Base-by-base conservation (phyloP, 1,140 invertebrate species). In the Drosophila punjabiensis region DNA sequence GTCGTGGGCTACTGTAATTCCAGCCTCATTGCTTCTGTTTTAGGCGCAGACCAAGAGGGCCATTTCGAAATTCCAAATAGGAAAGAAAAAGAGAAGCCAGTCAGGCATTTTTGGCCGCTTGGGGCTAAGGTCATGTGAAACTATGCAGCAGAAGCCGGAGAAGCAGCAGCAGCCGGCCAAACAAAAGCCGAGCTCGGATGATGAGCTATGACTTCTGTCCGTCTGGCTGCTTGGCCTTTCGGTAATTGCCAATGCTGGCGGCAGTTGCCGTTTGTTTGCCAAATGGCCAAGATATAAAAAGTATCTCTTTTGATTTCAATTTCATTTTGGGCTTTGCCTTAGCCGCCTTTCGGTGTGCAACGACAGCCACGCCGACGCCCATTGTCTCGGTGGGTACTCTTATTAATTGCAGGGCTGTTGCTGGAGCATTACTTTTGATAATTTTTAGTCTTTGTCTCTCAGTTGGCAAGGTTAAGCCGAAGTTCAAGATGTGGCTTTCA, bases 101-200 rank as follows among this genome's bases (percentile, higher is more conserved):
- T 33, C 65, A 77, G 77, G 24, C 35, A 85, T 68, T 64, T 86
- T 78, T 62, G 76, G 62, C 50, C 11, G 50, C 76, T 55, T 50
- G 74, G 76, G 76, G 79, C 83, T 86, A 86, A 86, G 83, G 83
- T 82, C 83, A 86, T 86, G 83, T 83, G 83, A 86, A 86, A 87
- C 79, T 82, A 82, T 87, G 83, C 70, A 78, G 68, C 50, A 71
- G 68, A 69, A 69, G 59, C 24, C 58, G n/a, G 10, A 10, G 53
- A 55, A 55, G 53, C 53, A 13, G 43, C 65, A 32, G 50, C 48
- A 39, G 41, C 43, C 30, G 37, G 64, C 60, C 47, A 60, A 73
- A 68, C 61, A 80, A 61, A 70, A 84, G 45, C 66, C 64, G 37
- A 58, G 39, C 73, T 61, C 75, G 39, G 69, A 86, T 86, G 82